phyloP scores from a whole-genome alignment of 37 sponge, comb jelly and placozoan genomes.

The Geodia barretti region DNA sequence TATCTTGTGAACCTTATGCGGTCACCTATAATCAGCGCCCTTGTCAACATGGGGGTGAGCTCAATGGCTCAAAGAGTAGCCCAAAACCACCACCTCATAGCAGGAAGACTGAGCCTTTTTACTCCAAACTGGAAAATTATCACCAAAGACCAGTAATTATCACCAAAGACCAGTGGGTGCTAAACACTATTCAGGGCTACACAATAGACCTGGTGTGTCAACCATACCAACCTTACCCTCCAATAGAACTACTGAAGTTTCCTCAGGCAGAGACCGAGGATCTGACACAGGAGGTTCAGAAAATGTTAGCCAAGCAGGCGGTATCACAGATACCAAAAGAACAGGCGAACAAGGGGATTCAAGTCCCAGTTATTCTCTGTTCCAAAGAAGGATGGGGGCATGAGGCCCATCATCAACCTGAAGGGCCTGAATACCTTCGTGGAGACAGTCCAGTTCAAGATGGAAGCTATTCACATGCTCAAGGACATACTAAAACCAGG shows the following conservation, averaged over 20 bases:
- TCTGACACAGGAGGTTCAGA: constrained; percentile 12
- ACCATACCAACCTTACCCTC: constrained; percentile 1
- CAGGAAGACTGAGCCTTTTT: constrained; percentile 15
- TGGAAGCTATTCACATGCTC: constrained; percentile 45
- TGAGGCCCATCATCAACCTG: constrained; percentile 55
- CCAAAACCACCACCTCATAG: background rate
- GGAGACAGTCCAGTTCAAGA: constrained; percentile 47
- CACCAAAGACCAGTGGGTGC: constrained; percentile 40
- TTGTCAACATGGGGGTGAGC: background rate
- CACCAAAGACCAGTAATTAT: too few species aligned
- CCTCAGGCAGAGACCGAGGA: background rate
- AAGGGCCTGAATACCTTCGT: constrained; percentile 32
- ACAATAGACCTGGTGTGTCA: constrained; percentile 2
- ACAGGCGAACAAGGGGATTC: constrained; percentile 16
- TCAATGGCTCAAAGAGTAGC: constrained; percentile 13
- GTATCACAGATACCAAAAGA: constrained; percentile 7
- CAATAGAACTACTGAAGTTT: constrained; percentile 8
- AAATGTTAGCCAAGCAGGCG: constrained; percentile 10
- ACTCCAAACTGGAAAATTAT: constrained; percentile 13
- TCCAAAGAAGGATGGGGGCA: constrained; percentile 50
- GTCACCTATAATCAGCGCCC: background rate
- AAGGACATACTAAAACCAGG: constrained; percentile 37
- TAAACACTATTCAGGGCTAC: constrained; percentile 31
- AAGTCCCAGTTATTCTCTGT: constrained; percentile 41
- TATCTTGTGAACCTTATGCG: constrained; percentile 21